Evolutionary conservation across 2,113 vertebrate genomes (phyloP), one percentile per base, ranked within the genome.

Genomic region (Pionites leucogaster): DNA sequence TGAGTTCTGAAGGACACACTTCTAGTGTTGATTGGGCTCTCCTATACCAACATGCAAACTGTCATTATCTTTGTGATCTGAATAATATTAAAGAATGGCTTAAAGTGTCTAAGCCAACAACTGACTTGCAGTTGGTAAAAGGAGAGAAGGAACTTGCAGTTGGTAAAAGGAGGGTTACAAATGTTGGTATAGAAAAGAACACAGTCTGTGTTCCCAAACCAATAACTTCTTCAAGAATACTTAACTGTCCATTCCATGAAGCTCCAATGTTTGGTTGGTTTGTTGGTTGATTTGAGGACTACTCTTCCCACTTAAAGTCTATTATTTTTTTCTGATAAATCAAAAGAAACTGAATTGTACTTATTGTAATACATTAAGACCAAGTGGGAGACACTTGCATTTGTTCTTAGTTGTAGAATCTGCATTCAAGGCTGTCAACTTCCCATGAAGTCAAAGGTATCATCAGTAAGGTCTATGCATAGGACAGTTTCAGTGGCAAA

Each of bases 101-200:
- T 82, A 5, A 42, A 81, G 23, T 24, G 3, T 75, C 53, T 91
- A 64, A 90, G 59, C 17, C n/a, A 87, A 84, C 9, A 81, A 14
- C 71, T 94, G 16, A 64, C 78, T 94, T 90, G 33, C 11, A 89
- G 46, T 59, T 92, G 37, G 35, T 94, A 89, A 90, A 86, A 94
- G 35, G 57, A 53, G 71, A 93, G 42, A 93, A 52, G 25, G 50
- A 52, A 65, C 79, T 93, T 89, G 39, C 11, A 90, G 42, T 57
- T 92, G 37, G 37, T 94, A 90, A 90, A 85, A 94, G 39, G 59
- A 53, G 70, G 12, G 33, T 59, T 59, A 23, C 20, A 35, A 23
- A 14, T 59, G 13, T 35, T 59, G 57, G 57, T 16, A 23, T 59
- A 59, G 13, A 86, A 94, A 94, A 95, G 70, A 96, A 74, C 15